Base-by-base conservation (phyloP, 1,140 invertebrate species). In the Dinoponera quadriceps region DNA sequence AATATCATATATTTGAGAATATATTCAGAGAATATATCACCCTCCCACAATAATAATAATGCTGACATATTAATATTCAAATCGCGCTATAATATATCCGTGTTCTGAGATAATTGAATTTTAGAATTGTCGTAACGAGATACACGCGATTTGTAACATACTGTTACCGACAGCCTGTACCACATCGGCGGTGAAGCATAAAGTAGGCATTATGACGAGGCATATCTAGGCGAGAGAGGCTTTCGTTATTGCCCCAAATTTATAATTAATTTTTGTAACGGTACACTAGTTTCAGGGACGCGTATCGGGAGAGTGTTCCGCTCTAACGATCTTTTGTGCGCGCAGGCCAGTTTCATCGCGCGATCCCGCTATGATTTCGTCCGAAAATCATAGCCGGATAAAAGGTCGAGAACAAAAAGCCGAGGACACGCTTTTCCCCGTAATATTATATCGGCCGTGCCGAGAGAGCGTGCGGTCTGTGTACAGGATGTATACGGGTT, bases 261-360 rank as follows among this genome's bases (percentile, higher is more conserved):
- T 84, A 75, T 88, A 88, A 86, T 88, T 86, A 88, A 88, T 88
- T 88, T 88, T 85, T 51, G 86, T 83, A 78, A 88, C 83, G 87
- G 66, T 85, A 77, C 66, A 63, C 65, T 88, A 69, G 55, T 25
- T 69, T 88, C 87, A 69, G 68, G 83, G 48, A 78, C 25, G 18
- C 62, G 80, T 69, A 48, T 75, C 65, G 69, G n/a, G n/a, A 86
- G 84, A 80, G 48, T 73, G 86, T 88, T 87, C 59, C 85, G 65
- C 74, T 82, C 44, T 57, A 18, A 63, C 74, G 29, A 51, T 59
- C 81, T 69, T 73, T 77, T 73, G 51, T 80, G 59, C 44, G 27
- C 48, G 14, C 38, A 11, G 3, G 9, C 3, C 60, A 57, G 33
- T 59, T 59, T 3, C 14, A 51, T 80, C 59, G 38, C 13, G 20